Percentiles rank a stretch among this genome's conserved stretches.
These are phyloP conservation scores for Drepanosiphum platanoidis DNA, from an alignment of 2,888 invertebrate genomes.

Conservation along the genomic window DNA sequence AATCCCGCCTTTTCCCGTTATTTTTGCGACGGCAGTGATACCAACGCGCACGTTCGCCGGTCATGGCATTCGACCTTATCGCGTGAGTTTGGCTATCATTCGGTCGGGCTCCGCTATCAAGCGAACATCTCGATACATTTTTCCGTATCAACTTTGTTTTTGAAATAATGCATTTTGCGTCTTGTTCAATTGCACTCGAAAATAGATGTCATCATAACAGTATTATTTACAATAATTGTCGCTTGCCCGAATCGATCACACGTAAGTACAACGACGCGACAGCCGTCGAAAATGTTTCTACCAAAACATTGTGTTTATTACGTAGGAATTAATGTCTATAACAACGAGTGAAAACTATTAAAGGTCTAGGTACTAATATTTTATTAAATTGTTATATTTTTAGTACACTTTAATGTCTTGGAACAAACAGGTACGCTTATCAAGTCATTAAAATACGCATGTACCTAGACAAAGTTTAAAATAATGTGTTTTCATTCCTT, in stretches of 20 bases:
- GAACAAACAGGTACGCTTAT: constrained; percentile 53
- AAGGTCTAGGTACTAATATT: neutral
- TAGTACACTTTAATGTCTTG: constrained; percentile 46
- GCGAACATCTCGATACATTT: neutral
- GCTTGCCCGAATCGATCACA: neutral
- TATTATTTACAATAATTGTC: neutral
- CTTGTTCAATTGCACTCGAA: neutral
- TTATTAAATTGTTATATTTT: constrained; percentile 3
- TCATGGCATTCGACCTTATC: too few relatives aligned
- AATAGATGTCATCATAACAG: neutral
- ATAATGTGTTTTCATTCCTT: neutral
- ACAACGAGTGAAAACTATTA: neutral
- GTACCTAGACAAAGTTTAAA: neutral
- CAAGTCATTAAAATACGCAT: neutral
- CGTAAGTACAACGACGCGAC: constrained; percentile 16
- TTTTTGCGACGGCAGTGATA: too few relatives aligned
- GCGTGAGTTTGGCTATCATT: too few relatives aligned
- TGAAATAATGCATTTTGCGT: constrained; percentile 2
- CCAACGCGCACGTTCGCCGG: too few relatives aligned
- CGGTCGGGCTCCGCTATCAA: neutral
- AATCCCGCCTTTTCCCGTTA: too few relatives aligned
- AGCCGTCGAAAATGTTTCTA: too few relatives aligned
- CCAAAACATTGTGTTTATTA: neutral
- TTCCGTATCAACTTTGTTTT: neutral
- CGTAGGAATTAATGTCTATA: neutral